A percentile compares a stretch with the other conserved stretches of the same genome.
These are phyloP conservation scores for Xestobium rufovillosum DNA, from an alignment of 2,888 invertebrate genomes.

Conservation along the genomic window DNA sequence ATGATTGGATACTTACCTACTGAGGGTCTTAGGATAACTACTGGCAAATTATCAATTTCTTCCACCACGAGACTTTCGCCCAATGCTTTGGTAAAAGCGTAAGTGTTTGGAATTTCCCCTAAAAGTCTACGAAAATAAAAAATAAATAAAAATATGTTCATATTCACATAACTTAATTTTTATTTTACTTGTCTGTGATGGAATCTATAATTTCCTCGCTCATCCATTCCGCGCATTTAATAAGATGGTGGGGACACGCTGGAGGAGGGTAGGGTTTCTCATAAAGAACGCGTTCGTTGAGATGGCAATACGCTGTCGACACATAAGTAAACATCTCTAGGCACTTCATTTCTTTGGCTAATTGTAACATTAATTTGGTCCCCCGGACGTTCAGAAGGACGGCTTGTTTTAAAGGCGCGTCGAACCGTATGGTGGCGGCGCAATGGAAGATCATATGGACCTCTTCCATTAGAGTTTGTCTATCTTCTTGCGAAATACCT, in stretches of 20 bases:
- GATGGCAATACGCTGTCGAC: slow-evolving; percentile 88
- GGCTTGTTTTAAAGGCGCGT: slow-evolving; percentile 83
- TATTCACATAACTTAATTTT: slow-evolving; percentile 2
- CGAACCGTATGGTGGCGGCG: slow-evolving; percentile 72
- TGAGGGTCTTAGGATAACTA: slow-evolving; percentile 76
- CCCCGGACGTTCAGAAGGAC: slow-evolving; percentile 89
- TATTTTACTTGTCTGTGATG: slow-evolving; percentile 53
- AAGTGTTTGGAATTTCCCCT: slow-evolving; percentile 80
- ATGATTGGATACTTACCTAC: slow-evolving; percentile 51
- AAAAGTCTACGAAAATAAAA: slow-evolving; percentile 51
- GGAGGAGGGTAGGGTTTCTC: slow-evolving; percentile 85
- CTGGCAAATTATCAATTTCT: slow-evolving; percentile 67
- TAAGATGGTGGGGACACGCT: slow-evolving; percentile 65
- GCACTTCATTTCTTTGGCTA: slow-evolving; percentile 71
- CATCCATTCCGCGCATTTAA: slow-evolving; percentile 73
- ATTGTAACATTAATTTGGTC: slow-evolving; percentile 76
- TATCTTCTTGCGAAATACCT: slow-evolving; percentile 60
- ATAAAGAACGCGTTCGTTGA: slow-evolving; percentile 69
- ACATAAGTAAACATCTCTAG: slow-evolving; percentile 63
- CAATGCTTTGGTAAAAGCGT: slow-evolving; percentile 89
- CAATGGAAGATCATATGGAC: slow-evolving; percentile 81
- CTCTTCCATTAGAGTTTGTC: slow-evolving; percentile 55
- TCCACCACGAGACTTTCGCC: slow-evolving; percentile 79
- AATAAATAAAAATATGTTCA: slow-evolving; percentile 9
- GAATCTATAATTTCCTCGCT: slow-evolving; percentile 59